Evolutionary conservation across 1,140 invertebrate species (phyloP), one percentile per base, ranked within the genome.

Genomic region (Idris sp.): DNA sequence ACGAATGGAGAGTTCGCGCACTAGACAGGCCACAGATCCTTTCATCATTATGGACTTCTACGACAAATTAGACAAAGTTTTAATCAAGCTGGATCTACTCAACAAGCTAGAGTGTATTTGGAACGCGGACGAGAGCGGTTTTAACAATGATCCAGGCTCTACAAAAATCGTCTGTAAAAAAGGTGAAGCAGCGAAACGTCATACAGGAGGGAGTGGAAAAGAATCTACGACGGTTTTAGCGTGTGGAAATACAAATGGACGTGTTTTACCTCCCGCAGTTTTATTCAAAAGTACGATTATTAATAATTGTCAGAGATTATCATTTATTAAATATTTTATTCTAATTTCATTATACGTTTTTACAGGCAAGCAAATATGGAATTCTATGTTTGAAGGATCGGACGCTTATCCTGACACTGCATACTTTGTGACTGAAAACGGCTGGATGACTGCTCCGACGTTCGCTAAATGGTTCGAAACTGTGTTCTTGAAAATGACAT

Each of bases 41-140:
- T 67, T 67, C 16, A 67, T 67, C 0, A 11, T 48, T 14, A 67
- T 56, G 51, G n/a, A n/a, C n/a, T n/a, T n/a, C n/a, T n/a, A n/a
- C n/a, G n/a, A n/a, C n/a, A n/a, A n/a, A n/a, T n/a, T n/a, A n/a
- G n/a, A n/a, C n/a, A n/a, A n/a, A n/a, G n/a, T n/a, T n/a, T n/a
- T n/a, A n/a, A n/a, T n/a, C 11, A 54, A 54, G 11, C 35, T n/a
- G 9, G 49, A 65, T 19, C 49, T 62, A 22, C 49, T 40, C 8
- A 35, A 38, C 8, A 38, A 62, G 38, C 10, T 62, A 8, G 26
- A 62, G 7, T 28, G 11, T 18, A 54, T 54, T 10, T 54, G 49
- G 33, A 54, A 38, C 25, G 33, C 49, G 2, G 49, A 51, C 25
- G 48, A 51, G n/a, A n/a, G n/a, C n/a, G n/a, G n/a, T n/a, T n/a